A percentile compares a stretch with the other conserved stretches of the same genome.
Conservation (phyloP, 2,888 invertebrate genomes). For the Frankliniella intonsa region DNA sequence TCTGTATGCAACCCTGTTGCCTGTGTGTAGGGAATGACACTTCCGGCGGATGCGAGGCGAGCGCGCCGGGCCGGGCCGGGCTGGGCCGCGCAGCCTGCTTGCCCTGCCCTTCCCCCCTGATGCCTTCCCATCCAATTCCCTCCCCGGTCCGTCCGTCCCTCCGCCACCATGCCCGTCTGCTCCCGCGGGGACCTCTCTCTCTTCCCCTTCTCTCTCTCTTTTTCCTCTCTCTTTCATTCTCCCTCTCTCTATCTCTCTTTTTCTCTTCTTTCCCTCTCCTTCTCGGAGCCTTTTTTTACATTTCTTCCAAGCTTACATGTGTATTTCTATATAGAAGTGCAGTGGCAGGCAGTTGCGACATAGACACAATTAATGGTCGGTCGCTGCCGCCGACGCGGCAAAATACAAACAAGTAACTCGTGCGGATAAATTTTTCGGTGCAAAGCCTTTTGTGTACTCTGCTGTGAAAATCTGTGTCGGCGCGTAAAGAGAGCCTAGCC, state of each 20-base stretch:
- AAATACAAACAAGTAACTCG: no score
- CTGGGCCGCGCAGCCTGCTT: background rate
- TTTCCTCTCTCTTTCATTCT: background rate
- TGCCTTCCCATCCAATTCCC: background rate
- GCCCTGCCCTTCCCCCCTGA: background rate
- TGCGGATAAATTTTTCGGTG: no score
- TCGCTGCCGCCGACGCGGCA: no score
- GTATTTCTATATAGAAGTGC: no score
- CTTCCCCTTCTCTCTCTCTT: background rate
- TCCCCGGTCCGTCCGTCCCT: background rate
- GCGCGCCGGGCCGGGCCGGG: background rate
- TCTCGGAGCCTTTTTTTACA: background rate
- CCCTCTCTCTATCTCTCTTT: background rate
- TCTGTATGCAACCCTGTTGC: background rate
- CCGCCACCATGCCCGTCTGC: background rate
- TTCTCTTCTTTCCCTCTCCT: background rate
- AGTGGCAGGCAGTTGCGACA: no score
- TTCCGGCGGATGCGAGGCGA: constrained; percentile 12
- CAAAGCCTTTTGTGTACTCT: no score
- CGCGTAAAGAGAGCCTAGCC: no score
- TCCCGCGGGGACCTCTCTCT: background rate
- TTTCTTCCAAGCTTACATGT: no score
- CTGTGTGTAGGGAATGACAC: constrained; percentile 23
- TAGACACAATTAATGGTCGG: no score
- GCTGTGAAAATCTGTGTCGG: no score